Base-by-base conservation (phyloP, 2,113 vertebrate genomes). In the Reinhardtius hippoglossoides region DNA sequence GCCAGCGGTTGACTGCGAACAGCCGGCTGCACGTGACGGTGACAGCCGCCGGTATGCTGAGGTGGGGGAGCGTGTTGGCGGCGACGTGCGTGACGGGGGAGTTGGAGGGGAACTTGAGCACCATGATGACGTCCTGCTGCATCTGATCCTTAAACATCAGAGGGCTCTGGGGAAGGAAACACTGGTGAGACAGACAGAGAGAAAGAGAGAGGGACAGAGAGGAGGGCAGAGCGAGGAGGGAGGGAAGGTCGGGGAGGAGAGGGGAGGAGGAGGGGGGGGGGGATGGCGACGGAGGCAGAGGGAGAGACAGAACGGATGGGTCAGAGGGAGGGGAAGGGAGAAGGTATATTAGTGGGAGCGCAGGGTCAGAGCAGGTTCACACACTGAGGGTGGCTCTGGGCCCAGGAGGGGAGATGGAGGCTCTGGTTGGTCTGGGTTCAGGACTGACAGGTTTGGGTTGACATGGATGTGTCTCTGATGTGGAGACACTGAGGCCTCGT, bases 141-240 rank as follows among this genome's bases (percentile, higher is more conserved):
- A 99, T 99, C 94, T 99, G 98, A 94, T 99, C 98, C 95, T 99
- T 99, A 94, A 99, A 99, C 98, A 99, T 99, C 95, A 99, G 97
- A 16, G 98, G 98, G 88, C 98, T 99, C 98, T 99, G 98, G 89
- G 98, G 98, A 96, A 99, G 98, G 97, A 99, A 99, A 97, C 98
- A 99, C 98, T 99, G 96, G 96, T 96, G 95, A 97, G 95, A 92
- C 93, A 97, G 95, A 90, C 75, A 91, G 91, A 91, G 91, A 92
- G 91, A 91, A 63, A 86, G 81, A 74, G 27, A 79, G 76, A 74
- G 56, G 74, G 58, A 75, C 18, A 67, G 74, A 46, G 74, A 65
- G 61, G 67, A 48, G 21, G 74, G 90, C 62, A 86, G 88, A 80
- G 94, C 21, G 64, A 71, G 88, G 88, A 84, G 85, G 73, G 59